Base-by-base conservation (phyloP, 2,113 vertebrate species). In the Corythaeola cristata region DNA sequence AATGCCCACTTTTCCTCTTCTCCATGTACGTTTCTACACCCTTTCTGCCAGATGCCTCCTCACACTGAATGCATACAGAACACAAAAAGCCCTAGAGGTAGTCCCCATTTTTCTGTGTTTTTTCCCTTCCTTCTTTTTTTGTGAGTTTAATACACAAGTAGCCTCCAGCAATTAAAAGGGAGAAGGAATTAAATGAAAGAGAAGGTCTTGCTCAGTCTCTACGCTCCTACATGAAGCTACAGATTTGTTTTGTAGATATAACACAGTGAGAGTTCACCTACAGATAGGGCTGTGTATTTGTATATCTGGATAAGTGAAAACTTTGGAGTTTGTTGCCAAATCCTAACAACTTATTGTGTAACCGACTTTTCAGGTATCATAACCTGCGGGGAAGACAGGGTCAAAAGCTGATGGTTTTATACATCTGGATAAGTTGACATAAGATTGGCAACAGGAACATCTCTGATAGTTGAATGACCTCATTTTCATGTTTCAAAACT, bases 361-460 rank as follows among this genome's bases (percentile, higher is more conserved):
- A 58, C 30, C 24, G n/a, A n/a, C n/a, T n/a, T n/a, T n/a, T n/a
- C n/a, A n/a, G n/a, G n/a, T n/a, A n/a, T n/a, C n/a, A n/a, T n/a
- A n/a, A n/a, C n/a, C n/a, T 26, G 6, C 0, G 0, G 30, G 24
- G 32, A 5, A 77, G 19, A 69, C 11, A 24, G 17, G 18, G 35
- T 74, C 33, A 79, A 85, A 82, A 80, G 32, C 59, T 74, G 8
- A 37, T 52, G 45, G 3, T 13, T 91, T 76, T 71, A 41, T 53
- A 23, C 41, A 33, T 53, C 14, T 59, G 56, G 30, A 27, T 62
- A 72, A 77, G 13, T 6, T 73, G 39, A 69, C 27, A 12, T 27
- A 72, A 78, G 21, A 72, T 3, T 62, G 8, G 24, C 44, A 28
- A 56, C 59, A 60, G 27, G 24, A 75, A 53, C 8, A 23, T 45